These are phyloP conservation scores for Graphium colonna DNA, from an alignment of 2,888 invertebrate species.

Conservation along the genomic window DNA sequence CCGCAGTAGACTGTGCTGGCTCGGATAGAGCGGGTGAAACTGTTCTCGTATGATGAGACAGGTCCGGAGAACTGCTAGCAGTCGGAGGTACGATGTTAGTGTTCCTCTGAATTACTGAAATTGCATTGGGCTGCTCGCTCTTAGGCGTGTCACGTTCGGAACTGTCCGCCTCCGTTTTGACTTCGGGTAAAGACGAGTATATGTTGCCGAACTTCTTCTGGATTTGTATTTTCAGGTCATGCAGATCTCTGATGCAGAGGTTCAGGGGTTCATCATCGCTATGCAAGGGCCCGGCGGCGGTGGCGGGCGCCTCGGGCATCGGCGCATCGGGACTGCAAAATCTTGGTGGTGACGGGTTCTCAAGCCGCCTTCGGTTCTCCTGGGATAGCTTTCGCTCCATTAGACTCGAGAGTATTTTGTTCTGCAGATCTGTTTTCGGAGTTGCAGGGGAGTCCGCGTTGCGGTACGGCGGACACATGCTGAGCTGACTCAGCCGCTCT, in stretches of 20 bases:
- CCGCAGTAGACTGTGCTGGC: conserved; percentile 58
- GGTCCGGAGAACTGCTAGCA: conserved; percentile 68
- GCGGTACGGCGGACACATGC: conserved; percentile 47
- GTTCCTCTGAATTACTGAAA: conserved; percentile 70
- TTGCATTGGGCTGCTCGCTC: conserved; percentile 63
- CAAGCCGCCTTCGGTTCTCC: conserved; percentile 77
- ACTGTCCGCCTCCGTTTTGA: conserved; percentile 80
- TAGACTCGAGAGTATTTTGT: conserved; percentile 84
- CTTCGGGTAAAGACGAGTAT: conserved; percentile 76
- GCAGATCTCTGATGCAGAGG: conserved; percentile 88
- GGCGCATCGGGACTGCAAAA: conserved; percentile 59
- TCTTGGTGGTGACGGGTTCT: conserved; percentile 52
- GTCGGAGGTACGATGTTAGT: conserved; percentile 57
- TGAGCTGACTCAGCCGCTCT: conserved; percentile 56
- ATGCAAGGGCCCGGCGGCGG: conserved; percentile 55
- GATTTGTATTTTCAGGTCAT: conserved; percentile 83
- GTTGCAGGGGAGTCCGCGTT: conserved; percentile 39
- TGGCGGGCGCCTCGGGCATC: conserved; percentile 56
- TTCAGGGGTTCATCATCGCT: conserved; percentile 87
- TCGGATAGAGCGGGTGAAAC: conserved; percentile 63
- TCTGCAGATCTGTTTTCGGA: conserved; percentile 83
- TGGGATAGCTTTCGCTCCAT: conserved; percentile 85
- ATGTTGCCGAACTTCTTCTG: conserved; percentile 82
- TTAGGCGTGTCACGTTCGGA: conserved; percentile 72
- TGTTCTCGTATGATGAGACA: conserved; percentile 49